Conservation (phyloP, 2,888 invertebrate genomes). For the Glyphotaelius pellucidus region DNA sequence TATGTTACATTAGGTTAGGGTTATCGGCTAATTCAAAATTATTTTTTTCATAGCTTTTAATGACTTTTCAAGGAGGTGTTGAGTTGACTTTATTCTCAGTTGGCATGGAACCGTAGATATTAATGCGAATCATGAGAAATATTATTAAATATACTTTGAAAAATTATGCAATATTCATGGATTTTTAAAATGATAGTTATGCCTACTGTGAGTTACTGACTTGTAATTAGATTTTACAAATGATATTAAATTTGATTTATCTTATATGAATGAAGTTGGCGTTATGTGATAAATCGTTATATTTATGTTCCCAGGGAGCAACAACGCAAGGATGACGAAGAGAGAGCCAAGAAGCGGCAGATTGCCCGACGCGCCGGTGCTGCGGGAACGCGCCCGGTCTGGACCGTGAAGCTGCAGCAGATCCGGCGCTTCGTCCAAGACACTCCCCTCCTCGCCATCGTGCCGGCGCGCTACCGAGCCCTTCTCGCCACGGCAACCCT, state of each 20-base stretch:
- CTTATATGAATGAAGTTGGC: not conserved
- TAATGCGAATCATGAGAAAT: no score
- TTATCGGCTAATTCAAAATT: no score
- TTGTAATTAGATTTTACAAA: no score
- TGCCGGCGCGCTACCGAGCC: constrained; percentile 73
- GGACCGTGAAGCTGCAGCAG: constrained; percentile 67
- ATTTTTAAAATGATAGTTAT: no score
- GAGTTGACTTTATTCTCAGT: no score
- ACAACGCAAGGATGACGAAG: constrained; percentile 79
- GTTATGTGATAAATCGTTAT: not conserved
- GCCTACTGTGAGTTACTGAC: not conserved
- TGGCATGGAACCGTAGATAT: no score
- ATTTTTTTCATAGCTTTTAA: no score
- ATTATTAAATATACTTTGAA: no score
- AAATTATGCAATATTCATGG: no score
- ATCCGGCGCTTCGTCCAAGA: constrained; percentile 70
- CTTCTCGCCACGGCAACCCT: constrained; percentile 78
- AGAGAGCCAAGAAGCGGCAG: constrained; percentile 74
- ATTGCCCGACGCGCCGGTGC: constrained; percentile 68
- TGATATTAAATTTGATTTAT: not conserved
- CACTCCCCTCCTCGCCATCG: constrained; percentile 71
- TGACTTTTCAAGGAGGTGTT: no score
- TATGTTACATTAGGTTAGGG: no score
- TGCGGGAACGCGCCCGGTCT: constrained; percentile 46
- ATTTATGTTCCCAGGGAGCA: constrained; percentile 75